A percentile compares a stretch with the other conserved stretches of the same genome.
phyloP scores from a whole-genome alignment of 2,888 invertebrate species.

The Romanomermis culicivorax region DNA sequence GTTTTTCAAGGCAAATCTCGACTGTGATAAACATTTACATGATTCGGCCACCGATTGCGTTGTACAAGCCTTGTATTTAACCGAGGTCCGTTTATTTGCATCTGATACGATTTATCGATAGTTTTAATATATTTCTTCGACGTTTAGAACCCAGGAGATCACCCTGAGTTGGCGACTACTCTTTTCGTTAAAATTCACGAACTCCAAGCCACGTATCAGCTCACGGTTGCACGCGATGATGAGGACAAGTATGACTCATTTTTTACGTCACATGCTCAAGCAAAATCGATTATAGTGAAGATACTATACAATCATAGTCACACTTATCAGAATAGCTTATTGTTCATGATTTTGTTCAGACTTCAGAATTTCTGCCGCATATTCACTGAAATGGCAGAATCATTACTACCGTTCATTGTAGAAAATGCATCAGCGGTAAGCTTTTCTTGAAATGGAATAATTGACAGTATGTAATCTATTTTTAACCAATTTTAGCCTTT shows the following conservation, averaged over 20 bases:
- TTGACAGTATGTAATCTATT: not conserved
- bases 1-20: constrained; percentile 27
- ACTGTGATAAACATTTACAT: constrained; percentile 41
- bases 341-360: no score
- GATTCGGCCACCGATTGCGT: constrained; percentile 75
- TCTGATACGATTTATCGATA: not conserved
- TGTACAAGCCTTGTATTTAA: constrained; percentile 56
- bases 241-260: constrained; percentile 60
- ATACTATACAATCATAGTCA: no score
- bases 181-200: constrained; percentile 58
- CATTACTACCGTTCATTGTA: constrained; percentile 63
- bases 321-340: no score
- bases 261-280: no score
- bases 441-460: not conserved
- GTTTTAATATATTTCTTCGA: not conserved
- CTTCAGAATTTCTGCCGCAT: constrained; percentile 77
- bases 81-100: constrained; percentile 39
- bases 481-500: constrained; percentile 26
- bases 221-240: constrained; percentile 76
- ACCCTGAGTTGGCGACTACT: constrained; percentile 45
- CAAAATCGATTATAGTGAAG: no score
- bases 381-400: constrained; percentile 79
- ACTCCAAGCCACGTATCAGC: constrained; percentile 62
- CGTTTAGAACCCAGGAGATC: not conserved
- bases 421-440: constrained; percentile 14